Base-by-base conservation (phyloP, 2,113 vertebrate genomes). In the Hippocampus mohnikei region DNA sequence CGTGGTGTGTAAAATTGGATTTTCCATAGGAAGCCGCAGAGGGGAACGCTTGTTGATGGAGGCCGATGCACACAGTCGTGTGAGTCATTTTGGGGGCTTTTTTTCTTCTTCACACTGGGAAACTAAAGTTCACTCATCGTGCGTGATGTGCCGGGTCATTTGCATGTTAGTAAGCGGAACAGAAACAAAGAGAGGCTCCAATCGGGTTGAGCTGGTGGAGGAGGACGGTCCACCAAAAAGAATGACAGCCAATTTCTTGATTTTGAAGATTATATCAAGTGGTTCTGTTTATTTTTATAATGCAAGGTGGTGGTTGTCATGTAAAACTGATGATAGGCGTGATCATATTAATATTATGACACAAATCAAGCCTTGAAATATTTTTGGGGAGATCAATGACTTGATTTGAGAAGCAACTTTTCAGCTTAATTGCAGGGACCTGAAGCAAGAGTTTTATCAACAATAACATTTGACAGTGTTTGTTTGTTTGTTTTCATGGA, bases 1-100 rank as follows among this genome's bases (percentile, higher is more conserved):
- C 86, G 73, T 88, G 89, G 82, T 88, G 89, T 92, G 91, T 92
- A 91, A 92, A 92, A 93, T 91, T 92, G 87, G 87, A 92, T 92
- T 92, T 92, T 89, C 87, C 81, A 86, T 88, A 85, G 84, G 82
- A 48, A 90, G 88, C 84, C 83, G 80, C 78, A 50, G 79, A 88
- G 88, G 91, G 85, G 85, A 92, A 90, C 87, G 88, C 85, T 88
- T 90, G 86, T 91, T 82, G 88, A 89, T 88, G 72, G 84, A 90
- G 84, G 82, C 85, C 85, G 88, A 79, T 86, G 83, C 82, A 78
- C 81, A 76, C 75, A 76, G 73, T 62, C 78, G 76, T 88, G 79
- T 88, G 11, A 44, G 16, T 86, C 80, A 80, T 86, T 87, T 86
- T 77, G 73, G 11, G 29, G 33, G 8, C 12, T 70, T 74, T 50